Evolutionary conservation across 37 sponge, comb jelly and placozoan genomes (phyloP), one percentile per base, ranked within the genome.

Genomic region (Halichondria panicea): DNA sequence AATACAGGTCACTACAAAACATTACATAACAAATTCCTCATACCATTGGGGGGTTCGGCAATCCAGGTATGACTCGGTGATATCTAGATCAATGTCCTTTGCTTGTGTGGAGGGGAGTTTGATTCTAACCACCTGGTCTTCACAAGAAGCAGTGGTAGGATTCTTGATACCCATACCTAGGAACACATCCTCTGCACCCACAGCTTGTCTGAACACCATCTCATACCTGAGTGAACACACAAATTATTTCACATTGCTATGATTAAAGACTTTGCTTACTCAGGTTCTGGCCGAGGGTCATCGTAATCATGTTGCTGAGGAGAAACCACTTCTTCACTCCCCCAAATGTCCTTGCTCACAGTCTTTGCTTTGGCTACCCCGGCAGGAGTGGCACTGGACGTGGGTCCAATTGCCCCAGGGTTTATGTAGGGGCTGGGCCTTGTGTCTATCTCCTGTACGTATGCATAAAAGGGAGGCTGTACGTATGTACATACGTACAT

Each of bases 121-220:
- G 50, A 94, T 84, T 13, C 90, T 62, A 64, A 95, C 93, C 50
- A 95, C 72, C 31, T 90, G 8, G 54, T 85, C 72, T 80, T 93
- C 94, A 80, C 97, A 96, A 12, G 80, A 81, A 15, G 97, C 87
- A 58, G 97, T 90, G 32, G 84, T 54, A 15, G 91, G 91, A 22
- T 76, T 87, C 74, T 93, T 93, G 37, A 42, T 53, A 22, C 88
- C 83, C 97, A 96, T 89, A n/a, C 94, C 94, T 19, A 96, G 79
- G 64, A 77, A 96, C 46, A 96, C 81, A 79, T 96, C 97, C 65
- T 96, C 97, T 62, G 91, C 39, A 3, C 67, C 36, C 4, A 96
- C 91, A 42, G 83, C 64, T 52, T 96, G 97, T 36, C 73, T 55
- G 67, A 84, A 96, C 31, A 86, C 40, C 74, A 89, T 55, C 0